Evolutionary conservation across 2,888 invertebrate species (phyloP).

Genomic region (Anoplius nigerrimus): DNA sequence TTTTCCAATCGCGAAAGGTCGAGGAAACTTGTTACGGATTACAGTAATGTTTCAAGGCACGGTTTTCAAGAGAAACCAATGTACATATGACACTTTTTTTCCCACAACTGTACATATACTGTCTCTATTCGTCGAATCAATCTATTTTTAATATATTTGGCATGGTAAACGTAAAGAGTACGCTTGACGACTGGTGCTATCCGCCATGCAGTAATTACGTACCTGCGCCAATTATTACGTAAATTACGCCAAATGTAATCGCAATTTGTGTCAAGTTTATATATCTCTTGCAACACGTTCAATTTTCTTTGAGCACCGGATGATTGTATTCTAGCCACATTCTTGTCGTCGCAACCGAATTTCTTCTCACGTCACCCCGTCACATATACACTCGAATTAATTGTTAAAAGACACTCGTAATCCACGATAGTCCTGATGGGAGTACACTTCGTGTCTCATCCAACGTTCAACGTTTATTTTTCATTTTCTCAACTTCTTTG

Average conservation of each 20-base stretch:
- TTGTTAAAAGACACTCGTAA: not conserved
- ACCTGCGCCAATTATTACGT: not conserved
- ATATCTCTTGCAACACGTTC: not conserved
- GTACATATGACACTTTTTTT: conserved; percentile 32
- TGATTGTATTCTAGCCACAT: not conserved
- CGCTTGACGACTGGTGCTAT: not conserved
- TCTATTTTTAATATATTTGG: conserved; percentile 35
- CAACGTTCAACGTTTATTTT: not conserved
- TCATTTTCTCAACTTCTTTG: too few species aligned
- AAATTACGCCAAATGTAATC: not conserved
- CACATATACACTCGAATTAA: not conserved
- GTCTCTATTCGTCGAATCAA: conserved; percentile 27
- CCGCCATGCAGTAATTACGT: too few species aligned
- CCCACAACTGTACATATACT: conserved; percentile 34
- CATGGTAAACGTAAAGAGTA: conserved; percentile 18
- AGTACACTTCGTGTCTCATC: conserved; percentile 5
- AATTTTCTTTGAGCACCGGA: conserved; percentile 1
- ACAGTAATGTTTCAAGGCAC: conserved; percentile 18
- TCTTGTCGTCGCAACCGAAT: too few species aligned
- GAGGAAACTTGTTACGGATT: too few species aligned
- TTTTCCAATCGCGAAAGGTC: too few species aligned
- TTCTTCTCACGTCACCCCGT: too few species aligned
- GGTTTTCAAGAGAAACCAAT: conserved; percentile 28
- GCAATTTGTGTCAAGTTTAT: not conserved
- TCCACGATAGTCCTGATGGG: not conserved